Percentiles rank a stretch among this genome's conserved stretches.
Evolutionary conservation across 2,797 vertebrate genomes (phyloP).

Genomic region (Orientallactaga sibirica): DNA sequence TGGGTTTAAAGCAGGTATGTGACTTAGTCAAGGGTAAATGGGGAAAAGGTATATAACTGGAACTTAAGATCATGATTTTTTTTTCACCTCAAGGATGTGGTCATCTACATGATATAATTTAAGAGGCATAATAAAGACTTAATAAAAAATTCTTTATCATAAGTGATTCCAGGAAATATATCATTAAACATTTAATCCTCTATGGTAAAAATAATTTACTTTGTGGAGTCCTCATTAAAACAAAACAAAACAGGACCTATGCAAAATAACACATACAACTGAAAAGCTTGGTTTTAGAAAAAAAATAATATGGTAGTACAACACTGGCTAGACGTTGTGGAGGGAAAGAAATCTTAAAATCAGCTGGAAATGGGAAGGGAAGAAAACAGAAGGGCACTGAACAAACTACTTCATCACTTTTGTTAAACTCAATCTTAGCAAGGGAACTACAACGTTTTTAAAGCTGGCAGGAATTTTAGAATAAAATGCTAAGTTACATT

Average conservation of each 20-base stretch:
- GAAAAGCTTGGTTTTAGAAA: constrained; percentile 26
- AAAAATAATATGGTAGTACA: background rate
- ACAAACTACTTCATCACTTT: constrained; percentile 32
- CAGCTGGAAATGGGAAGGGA: background rate
- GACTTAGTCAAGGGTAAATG: background rate
- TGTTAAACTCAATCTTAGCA: constrained; percentile 33
- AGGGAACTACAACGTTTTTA: background rate
- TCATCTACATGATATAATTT: constrained; percentile 34
- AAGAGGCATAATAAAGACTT: constrained; percentile 37
- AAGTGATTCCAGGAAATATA: constrained; percentile 51
- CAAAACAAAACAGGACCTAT: background rate
- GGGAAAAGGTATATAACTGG: background rate
- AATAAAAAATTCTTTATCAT: constrained; percentile 52
- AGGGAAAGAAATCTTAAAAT: background rate
- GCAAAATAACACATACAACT: background rate
- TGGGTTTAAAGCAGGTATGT: constrained; percentile 23
- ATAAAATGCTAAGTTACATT: constrained; percentile 41
- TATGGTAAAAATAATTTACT: background rate
- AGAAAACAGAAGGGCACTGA: background rate
- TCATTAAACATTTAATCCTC: constrained; percentile 41
- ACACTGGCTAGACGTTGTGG: background rate
- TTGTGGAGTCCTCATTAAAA: background rate
- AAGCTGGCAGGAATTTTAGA: constrained; percentile 44
- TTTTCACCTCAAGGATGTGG: background rate
- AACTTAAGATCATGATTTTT: background rate